phyloP scores from a whole-genome alignment of 2,113 vertebrate species.

The Puma concolor region DNA sequence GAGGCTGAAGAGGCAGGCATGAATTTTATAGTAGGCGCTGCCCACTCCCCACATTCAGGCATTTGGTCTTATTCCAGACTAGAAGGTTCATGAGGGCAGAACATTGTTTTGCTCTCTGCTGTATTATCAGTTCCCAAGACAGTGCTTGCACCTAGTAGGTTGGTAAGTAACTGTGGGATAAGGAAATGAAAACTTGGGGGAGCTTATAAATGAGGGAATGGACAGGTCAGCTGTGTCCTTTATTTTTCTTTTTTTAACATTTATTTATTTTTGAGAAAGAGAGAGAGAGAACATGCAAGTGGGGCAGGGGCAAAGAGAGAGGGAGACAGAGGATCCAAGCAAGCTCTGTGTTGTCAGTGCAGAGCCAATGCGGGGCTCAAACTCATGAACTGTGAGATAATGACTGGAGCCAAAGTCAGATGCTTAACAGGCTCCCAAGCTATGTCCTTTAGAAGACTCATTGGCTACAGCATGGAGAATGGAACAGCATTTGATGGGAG shows the following conservation, averaged over 20 bases:
- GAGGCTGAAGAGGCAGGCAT: background rate
- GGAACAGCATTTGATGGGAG: slow-evolving; percentile 2
- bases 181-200: background rate
- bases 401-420: too few species aligned
- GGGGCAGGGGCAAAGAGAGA: too few species aligned
- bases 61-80: slow-evolving; percentile 30
- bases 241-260: background rate
- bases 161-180: slow-evolving; percentile 18
- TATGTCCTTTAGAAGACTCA: background rate
- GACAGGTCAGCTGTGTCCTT: background rate
- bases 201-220: slow-evolving; percentile 35
- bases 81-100: slow-evolving; percentile 14
- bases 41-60: background rate
- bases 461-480: background rate
- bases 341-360: too few species aligned
- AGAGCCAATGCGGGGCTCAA: too few species aligned
- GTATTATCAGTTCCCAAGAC: slow-evolving; percentile 10
- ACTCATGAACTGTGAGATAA: too few species aligned
- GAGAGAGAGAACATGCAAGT: too few species aligned
- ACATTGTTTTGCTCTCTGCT: background rate
- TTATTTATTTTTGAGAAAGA: too few species aligned
- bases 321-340: too few species aligned
- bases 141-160: background rate
- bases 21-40: background rate
- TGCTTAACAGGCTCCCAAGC: background rate